Evolutionary conservation across 2,113 vertebrate species (phyloP).

Genomic region (Mirza zaza): DNA sequence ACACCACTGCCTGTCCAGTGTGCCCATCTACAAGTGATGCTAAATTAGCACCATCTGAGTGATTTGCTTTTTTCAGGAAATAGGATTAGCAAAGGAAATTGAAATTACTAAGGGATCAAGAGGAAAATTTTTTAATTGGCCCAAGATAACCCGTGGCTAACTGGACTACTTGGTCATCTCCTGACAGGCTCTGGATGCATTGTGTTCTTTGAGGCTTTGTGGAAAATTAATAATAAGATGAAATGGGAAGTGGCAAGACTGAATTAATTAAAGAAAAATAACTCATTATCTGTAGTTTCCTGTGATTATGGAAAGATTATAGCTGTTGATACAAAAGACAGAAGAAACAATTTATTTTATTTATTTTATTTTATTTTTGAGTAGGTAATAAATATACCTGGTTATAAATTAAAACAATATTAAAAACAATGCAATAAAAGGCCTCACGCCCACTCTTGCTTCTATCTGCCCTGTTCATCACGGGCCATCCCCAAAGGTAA

Average conservation of each 20-base stretch:
- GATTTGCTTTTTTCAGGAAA: slow-evolving; percentile 34
- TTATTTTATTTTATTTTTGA: slow-evolving; percentile 14
- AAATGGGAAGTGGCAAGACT: not conserved
- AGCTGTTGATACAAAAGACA: slow-evolving; percentile 4
- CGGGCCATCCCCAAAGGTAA: not conserved
- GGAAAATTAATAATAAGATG: slow-evolving; percentile 49
- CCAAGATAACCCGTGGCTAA: not conserved
- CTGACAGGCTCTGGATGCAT: not conserved
- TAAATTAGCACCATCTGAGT: slow-evolving; percentile 33
- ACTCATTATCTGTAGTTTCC: slow-evolving; percentile 6
- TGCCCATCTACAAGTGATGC: not conserved
- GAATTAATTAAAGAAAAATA: slow-evolving; percentile 65
- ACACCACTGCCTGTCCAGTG: not conserved
- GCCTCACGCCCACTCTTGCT: not conserved
- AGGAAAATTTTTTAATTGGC: slow-evolving; percentile 46
- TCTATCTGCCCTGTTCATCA: not conserved
- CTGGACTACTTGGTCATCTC: not conserved
- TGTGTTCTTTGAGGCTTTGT: slow-evolving; percentile 27
- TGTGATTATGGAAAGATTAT: not conserved
- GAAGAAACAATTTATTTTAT: not conserved
- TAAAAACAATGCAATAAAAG: not conserved
- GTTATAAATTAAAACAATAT: not conserved
- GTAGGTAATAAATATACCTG: not conserved
- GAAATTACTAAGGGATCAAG: slow-evolving; percentile 32
- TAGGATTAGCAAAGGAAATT: slow-evolving; percentile 37